phyloP scores from a whole-genome alignment of 2,113 vertebrate genomes.

The Lagopus muta region DNA sequence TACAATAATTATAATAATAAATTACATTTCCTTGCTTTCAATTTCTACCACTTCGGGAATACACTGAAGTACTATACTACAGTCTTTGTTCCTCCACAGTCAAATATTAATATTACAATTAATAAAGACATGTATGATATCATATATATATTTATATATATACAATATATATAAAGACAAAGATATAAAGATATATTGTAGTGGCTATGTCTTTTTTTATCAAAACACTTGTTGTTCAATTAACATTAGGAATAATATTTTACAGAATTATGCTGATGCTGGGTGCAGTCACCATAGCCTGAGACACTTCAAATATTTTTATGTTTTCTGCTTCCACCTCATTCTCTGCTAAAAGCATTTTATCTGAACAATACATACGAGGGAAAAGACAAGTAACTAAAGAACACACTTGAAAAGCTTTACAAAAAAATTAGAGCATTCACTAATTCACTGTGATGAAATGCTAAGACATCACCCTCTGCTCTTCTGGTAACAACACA shows the following conservation, averaged over 20 bases:
- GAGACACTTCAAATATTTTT: not conserved
- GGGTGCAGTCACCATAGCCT: not conserved
- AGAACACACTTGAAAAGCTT: not conserved
- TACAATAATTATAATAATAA: not conserved
- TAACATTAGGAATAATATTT: not conserved
- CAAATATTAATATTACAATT: not conserved
- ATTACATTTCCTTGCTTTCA: not conserved
- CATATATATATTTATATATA: too few species aligned
- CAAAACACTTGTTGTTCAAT: not conserved
- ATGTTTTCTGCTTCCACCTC: not conserved
- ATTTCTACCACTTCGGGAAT: not conserved
- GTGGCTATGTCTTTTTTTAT: not conserved
- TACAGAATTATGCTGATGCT: not conserved
- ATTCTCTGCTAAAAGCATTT: not conserved
- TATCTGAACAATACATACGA: not conserved
- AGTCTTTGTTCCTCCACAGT: not conserved
- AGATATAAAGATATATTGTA: too few species aligned
- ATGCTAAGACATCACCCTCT: not conserved
- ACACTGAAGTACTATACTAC: not conserved
- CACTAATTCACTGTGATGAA: not conserved
- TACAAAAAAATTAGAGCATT: not conserved
- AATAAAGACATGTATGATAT: not conserved
- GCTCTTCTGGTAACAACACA: not conserved
- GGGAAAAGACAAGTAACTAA: not conserved
- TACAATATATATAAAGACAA: too few species aligned